phyloP scores from a whole-genome alignment of 2,888 invertebrate genomes.

The Spisula solida region DNA sequence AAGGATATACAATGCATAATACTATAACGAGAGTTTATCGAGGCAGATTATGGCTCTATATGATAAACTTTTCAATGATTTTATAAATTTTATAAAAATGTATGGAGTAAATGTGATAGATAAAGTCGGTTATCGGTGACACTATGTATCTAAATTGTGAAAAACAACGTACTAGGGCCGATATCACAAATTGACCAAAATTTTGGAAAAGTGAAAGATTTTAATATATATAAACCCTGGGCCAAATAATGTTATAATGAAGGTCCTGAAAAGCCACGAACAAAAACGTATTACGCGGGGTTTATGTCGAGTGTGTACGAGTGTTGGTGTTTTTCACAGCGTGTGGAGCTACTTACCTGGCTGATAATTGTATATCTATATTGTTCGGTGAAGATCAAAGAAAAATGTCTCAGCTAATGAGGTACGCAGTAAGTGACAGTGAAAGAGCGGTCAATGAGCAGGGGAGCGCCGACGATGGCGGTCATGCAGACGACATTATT shows the following conservation, averaged over 20 bases:
- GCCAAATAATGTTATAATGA: conserved; percentile 41
- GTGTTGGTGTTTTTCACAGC: conserved; percentile 36
- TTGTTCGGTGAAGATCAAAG: conserved; percentile 55
- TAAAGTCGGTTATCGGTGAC: conserved; percentile 21
- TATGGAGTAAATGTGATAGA: conserved; percentile 35
- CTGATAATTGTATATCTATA: conserved; percentile 52
- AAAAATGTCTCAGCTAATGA: conserved; percentile 53
- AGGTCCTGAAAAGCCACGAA: conserved; percentile 21
- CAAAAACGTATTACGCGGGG: conserved; percentile 36
- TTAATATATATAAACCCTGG: conserved; percentile 39
- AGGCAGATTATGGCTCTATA: conserved; percentile 6
- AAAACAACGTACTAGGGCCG: conserved; percentile 10
- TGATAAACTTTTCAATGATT: no score
- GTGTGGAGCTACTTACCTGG: conserved; percentile 39
- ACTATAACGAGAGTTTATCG: conserved; percentile 35
- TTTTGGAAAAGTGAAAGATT: conserved; percentile 40
- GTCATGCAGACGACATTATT: conserved; percentile 59
- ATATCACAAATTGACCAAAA: conserved; percentile 43
- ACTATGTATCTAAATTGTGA: conserved; percentile 20
- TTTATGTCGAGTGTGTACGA: conserved; percentile 31
- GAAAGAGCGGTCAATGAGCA: conserved; percentile 49
- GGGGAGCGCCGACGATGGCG: conserved; percentile 44
- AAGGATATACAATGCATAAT: conserved; percentile 3
- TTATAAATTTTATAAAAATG: conserved; percentile 45
- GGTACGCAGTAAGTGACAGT: conserved; percentile 43